Base-by-base conservation (phyloP, 1,140 invertebrate species). In the Drosophila biarmipes region DNA sequence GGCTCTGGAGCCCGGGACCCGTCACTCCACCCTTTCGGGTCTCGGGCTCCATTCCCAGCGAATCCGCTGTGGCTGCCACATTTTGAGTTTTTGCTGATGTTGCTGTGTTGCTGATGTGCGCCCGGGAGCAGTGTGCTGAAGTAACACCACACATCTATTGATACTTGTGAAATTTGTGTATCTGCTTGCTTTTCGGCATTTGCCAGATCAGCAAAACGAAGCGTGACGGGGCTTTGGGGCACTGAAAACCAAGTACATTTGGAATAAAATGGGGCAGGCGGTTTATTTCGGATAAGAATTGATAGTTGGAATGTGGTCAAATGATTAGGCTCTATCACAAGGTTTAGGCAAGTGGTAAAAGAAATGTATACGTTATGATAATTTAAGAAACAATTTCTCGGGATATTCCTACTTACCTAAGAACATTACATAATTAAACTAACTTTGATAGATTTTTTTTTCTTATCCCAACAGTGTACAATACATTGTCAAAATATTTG, bases 81-180 rank as follows among this genome's bases (percentile, higher is more conserved):
- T 29, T n/a, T 38, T 19, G 19, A 19, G 38, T 62, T 24, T 38
- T 43, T n/a, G 46, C 15, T 15, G 45, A 49, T 61, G 43, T 8
- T 42, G 21, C 42, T 62, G 55, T 37, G 17, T 12, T 48, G 56
- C n/a, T 51, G 14, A 12, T 52, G 15, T 21, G 48, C 46, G 27
- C 46, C 48, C 48, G 29, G 48, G 29, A 51, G 48, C 48, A 51
- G 35, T 15, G 35, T 21, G 49, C 19, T 52, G 49, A 21, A 35
- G 49, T 38, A 15, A 17, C 35, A 35, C 52, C 59, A 19, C 59
- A 62, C 53, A 63, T 63, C 54, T 45, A 63, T 63, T 63, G 59
- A 69, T 55, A 69, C 67, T 69, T 43, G 29, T 61, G 48, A 51
- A 51, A 51, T 51, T 27, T 45, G 24, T 35, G 62, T 58, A 58